These are phyloP conservation scores for Progne subis DNA, from an alignment of 2,113 vertebrate genomes.

Conservation along the genomic window DNA sequence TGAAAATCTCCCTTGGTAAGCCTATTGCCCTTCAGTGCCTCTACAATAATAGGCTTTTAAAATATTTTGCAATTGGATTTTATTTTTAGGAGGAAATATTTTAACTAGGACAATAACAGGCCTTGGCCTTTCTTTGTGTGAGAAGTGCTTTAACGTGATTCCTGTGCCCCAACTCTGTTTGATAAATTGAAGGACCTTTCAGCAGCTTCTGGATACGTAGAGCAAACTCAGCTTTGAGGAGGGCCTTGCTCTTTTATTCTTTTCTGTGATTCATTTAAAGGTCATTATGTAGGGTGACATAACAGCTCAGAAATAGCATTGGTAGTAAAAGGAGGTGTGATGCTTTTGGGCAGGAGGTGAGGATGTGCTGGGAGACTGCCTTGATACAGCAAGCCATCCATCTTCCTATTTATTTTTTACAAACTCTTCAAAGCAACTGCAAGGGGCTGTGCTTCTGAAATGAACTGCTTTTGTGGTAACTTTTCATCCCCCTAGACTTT, in stretches of 20 bases:
- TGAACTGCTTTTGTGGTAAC: neutral
- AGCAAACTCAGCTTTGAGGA: neutral
- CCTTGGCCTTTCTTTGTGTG: neutral
- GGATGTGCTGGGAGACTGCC: neutral
- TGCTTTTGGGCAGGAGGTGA: neutral
- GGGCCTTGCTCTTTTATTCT: neutral
- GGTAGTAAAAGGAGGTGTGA: neutral
- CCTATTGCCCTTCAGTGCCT: neutral
- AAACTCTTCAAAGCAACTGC: neutral
- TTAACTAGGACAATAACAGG: neutral
- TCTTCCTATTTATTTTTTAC: neutral
- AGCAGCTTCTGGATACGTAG: neutral
- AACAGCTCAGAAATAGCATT: neutral
- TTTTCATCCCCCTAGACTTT: neutral
- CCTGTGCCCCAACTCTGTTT: neutral
- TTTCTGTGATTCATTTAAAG: neutral
- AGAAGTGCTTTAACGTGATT: neutral
- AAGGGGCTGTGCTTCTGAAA: neutral
- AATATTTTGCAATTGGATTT: neutral
- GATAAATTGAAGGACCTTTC: neutral
- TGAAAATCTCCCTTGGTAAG: neutral
- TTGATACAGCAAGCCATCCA: neutral
- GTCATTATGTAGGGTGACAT: neutral
- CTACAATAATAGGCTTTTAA: neutral
- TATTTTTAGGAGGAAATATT: neutral